Evolutionary conservation across 2,113 vertebrate genomes (phyloP), one percentile per base, ranked within the genome.

Genomic region (Lampris incognitus): DNA sequence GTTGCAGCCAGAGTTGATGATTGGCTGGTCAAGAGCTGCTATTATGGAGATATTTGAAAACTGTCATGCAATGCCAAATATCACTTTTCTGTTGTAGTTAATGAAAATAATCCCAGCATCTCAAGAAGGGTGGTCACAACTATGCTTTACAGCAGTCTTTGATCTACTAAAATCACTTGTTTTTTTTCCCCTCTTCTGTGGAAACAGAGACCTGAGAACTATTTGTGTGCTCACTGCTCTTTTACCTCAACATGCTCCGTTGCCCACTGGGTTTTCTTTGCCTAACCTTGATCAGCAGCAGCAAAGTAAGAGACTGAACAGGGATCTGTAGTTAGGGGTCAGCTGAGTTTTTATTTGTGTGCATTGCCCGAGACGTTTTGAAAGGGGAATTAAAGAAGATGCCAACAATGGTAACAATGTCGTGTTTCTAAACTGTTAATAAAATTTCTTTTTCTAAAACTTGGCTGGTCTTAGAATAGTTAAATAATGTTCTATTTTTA

Each of bases 381-480:
- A 63, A 55, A 13, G 55, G 39, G 42, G 46, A 59, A 65, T 50
- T 42, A 41, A 63, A 66, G 54, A 63, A 54, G 56, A 67, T 24
- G 66, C 50, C 71, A 64, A 67, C 61, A 80, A 87, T 67, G 52
- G 61, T 71, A 76, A 72, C 51, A 0, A 67, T 83, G 67, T 84
- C 85, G 83, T 89, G 83, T 92, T 92, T 90, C 78, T 72, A 89
- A 92, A 89, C 81, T 91, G 92, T 92, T 91, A 93, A 94, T 94
- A 92, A 94, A 93, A 84, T 52, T 63, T 56, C 38, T 80, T 80
- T 70, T 82, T 73, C 76, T 72, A 83, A 69, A 51, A 44, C 38
- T 62, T 40, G 8, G 13, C 9, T 66, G 71, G 49, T 4, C 51
- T 36, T 76, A 71, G 1, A 56, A 11, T 1, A 39, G 7, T 50